Evolutionary conservation across 2,797 vertebrate genomes (phyloP).

Genomic region (Xenentodon cancila): DNA sequence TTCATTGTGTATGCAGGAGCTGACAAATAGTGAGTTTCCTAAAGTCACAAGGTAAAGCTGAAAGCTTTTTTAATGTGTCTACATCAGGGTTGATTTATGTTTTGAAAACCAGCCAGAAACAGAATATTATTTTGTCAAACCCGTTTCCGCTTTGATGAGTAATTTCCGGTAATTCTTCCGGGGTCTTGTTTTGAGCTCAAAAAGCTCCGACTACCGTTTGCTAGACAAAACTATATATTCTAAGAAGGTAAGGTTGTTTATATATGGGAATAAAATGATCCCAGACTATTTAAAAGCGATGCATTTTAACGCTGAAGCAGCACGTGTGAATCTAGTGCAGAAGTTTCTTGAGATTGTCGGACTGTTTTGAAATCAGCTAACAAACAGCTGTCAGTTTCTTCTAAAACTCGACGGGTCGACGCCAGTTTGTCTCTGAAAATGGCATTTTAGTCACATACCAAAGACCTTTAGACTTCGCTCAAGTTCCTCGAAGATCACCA

Average conservation of each 20-base stretch:
- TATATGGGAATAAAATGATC: accelerated
- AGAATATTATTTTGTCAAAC: too few relatives aligned
- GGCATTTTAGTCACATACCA: background rate
- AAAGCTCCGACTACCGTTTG: constrained; percentile 29
- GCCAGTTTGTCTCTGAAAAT: background rate
- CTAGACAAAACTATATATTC: constrained; percentile 10
- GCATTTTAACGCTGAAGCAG: too few relatives aligned
- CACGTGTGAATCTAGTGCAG: accelerated
- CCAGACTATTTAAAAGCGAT: accelerated
- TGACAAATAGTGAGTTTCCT: too few relatives aligned
- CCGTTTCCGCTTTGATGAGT: constrained; percentile 3
- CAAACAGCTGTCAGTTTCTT: constrained; percentile 13
- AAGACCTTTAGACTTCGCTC: accelerated
- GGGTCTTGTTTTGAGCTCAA: constrained; percentile 44
- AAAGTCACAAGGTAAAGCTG: too few relatives aligned
- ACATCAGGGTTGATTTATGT: too few relatives aligned
- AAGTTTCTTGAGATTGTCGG: background rate
- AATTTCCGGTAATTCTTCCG: constrained; percentile 64
- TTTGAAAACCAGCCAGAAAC: too few relatives aligned
- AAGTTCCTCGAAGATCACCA: background rate
- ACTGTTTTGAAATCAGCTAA: constrained; percentile 10
- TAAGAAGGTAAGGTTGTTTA: constrained; percentile 17
- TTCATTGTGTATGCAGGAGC: too few relatives aligned
- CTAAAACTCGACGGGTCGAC: background rate
- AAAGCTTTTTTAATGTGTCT: too few relatives aligned